phyloP scores from a whole-genome alignment of 2,113 vertebrate species.

The Condylura cristata region DNA sequence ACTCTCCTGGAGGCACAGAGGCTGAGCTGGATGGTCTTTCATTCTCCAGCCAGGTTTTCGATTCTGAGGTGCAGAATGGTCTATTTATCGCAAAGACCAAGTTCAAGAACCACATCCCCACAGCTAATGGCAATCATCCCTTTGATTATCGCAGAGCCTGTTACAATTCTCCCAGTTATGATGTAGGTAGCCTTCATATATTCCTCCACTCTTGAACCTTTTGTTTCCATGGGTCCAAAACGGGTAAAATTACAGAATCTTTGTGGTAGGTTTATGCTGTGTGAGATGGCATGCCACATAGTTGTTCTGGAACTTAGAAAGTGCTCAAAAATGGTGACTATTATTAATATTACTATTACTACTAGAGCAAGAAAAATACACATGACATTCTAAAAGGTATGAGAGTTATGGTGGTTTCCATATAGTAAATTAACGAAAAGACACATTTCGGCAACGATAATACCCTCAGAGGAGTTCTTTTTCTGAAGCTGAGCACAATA shows the following conservation, averaged over 20 bases:
- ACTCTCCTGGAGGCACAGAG: background rate
- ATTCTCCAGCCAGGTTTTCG: background rate
- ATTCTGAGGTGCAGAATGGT: background rate
- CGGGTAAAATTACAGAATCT: background rate
- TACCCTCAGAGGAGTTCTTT: background rate
- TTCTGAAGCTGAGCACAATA: background rate
- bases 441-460: background rate
- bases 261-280: background rate
- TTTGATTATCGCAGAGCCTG: background rate
- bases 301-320: background rate
- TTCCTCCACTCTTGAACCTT: background rate
- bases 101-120: background rate
- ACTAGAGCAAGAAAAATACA: background rate
- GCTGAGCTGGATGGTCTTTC: background rate
- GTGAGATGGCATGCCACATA: background rate
- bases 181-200: background rate
- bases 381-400: background rate
- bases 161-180: background rate
- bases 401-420: background rate
- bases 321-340: background rate
- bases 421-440: background rate
- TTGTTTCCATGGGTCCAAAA: background rate
- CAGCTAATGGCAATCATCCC: background rate
- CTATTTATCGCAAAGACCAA: background rate
- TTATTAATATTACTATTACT: background rate